Evolutionary conservation across 2,797 vertebrate genomes (phyloP).

Genomic region (Sphenodon punctatus): DNA sequence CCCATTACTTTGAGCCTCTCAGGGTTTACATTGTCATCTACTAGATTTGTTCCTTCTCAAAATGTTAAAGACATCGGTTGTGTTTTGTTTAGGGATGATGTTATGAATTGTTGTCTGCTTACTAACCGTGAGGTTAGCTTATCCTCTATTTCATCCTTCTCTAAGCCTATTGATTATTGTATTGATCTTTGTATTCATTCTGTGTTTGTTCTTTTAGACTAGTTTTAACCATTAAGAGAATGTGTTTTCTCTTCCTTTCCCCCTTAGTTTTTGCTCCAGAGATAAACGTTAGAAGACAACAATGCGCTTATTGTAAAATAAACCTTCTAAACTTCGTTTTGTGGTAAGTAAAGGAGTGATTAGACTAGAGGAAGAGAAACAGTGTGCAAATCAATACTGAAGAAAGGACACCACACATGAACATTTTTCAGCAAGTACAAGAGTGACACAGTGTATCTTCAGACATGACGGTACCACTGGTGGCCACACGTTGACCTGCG

Average conservation of each 20-base stretch:
- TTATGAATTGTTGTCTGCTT: slow-evolving; percentile 32
- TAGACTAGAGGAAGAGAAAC: no score
- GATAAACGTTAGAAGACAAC: slow-evolving; percentile 18
- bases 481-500: no score
- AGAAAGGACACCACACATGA: no score
- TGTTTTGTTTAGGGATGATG: slow-evolving; percentile 18
- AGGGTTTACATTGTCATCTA: no score
- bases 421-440: no score
- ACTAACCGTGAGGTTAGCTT: slow-evolving; percentile 19
- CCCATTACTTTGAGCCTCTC: no score
- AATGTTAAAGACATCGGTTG: slow-evolving; percentile 2
- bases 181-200: slow-evolving; percentile 44
- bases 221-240: slow-evolving; percentile 37
- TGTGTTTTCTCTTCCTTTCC: slow-evolving; percentile 13
- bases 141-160: slow-evolving; percentile 42
- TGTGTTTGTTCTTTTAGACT: slow-evolving; percentile 35
- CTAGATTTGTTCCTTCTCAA: neutral
- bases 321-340: slow-evolving; percentile 1
- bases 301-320: slow-evolving; percentile 13
- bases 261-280: slow-evolving; percentile 10
- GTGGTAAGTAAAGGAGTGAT: slow-evolving; percentile 4
- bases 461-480: no score
- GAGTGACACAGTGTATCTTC: no score
- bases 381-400: no score
- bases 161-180: slow-evolving; percentile 46